Evolutionary conservation across 2,113 vertebrate species (phyloP), one percentile per base, ranked within the genome.

Genomic region (Alligator sinensis): DNA sequence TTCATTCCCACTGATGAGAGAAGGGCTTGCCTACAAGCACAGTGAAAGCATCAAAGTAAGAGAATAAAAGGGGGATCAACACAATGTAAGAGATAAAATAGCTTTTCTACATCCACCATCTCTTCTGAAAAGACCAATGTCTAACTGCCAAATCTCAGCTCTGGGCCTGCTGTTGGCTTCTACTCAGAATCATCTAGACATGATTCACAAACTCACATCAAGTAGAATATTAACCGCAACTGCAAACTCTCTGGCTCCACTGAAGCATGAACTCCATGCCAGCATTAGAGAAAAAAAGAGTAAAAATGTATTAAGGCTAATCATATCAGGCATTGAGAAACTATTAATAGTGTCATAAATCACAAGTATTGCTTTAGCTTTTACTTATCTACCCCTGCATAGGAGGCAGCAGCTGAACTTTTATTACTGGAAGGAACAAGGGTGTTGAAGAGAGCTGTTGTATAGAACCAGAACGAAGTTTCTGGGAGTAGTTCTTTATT

Each of bases 1-100:
- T 84, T 78, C 75, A 77, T 95, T 91, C 82, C 19, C 87, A 92
- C 88, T 96, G 94, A 91, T 82, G 92, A 96, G 82, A 63, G 81
- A 95, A 68, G 81, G 34, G 61, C 57, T 89, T 95, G 77, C 79
- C 84, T 94, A 64, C 2, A 30, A 91, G 75, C 90, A 87, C 84
- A 86, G 34, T 85, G 95, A 28, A 92, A 74, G 77, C 3, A 12
- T 60, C 60, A 66, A 82, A 96, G 64, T 86, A 30, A 95, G 90
- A 92, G 47, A 91, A 86, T 0, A 0, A 77, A 95, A 92, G 5
- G 57, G 54, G 57, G 76, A 92, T 78, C 92, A 91, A 12, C 0
- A 0, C 8, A 82, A 22, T 2, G 1, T 2, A n/a, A 59, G 18
- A 84, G 15, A 84, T 59, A 54, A 89, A 92, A 86, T 60, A 24